Percentiles rank a stretch among this genome's conserved stretches.
phyloP scores from a whole-genome alignment of 2,797 vertebrate genomes.

The Huso huso region DNA sequence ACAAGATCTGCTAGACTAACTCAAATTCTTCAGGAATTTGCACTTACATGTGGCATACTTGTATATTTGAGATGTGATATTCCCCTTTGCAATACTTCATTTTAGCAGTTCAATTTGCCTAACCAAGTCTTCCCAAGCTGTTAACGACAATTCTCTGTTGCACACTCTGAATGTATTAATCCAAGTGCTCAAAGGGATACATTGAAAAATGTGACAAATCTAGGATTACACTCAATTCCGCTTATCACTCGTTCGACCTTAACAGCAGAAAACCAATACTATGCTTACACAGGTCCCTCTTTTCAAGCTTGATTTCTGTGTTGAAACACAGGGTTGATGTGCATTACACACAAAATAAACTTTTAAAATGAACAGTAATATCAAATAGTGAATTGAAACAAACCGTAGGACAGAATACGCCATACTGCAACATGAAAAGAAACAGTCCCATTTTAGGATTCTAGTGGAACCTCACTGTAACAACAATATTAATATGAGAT shows the following conservation, averaged over 20 bases:
- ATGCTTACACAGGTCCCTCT: constrained; percentile 22
- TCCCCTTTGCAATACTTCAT: too few species aligned
- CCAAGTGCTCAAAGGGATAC: constrained; percentile 25
- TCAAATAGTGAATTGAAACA: neutral
- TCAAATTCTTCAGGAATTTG: too few species aligned
- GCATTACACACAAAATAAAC: neutral
- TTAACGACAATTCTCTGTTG: constrained; percentile 11
- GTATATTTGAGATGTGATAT: too few species aligned
- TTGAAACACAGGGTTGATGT: neutral
- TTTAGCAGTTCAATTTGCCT: too few species aligned
- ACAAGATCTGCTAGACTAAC: too few species aligned
- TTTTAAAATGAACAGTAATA: neutral
- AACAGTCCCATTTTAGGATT: neutral
- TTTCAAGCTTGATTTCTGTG: constrained; percentile 14
- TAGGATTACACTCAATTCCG: constrained; percentile 35
- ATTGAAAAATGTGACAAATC: constrained; percentile 36
- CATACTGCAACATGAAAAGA: neutral
- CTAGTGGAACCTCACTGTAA: neutral
- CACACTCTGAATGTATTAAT: constrained; percentile 34
- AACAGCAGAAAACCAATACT: constrained; percentile 27
- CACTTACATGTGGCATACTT: too few species aligned
- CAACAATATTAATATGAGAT: neutral
- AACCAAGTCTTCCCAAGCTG: constrained; percentile 3
- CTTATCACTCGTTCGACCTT: constrained; percentile 25
- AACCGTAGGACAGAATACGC: neutral